Conservation (phyloP, 37 sponge, comb jelly and placozoan genomes). For the Chondrilla cf. caribensis region DNA sequence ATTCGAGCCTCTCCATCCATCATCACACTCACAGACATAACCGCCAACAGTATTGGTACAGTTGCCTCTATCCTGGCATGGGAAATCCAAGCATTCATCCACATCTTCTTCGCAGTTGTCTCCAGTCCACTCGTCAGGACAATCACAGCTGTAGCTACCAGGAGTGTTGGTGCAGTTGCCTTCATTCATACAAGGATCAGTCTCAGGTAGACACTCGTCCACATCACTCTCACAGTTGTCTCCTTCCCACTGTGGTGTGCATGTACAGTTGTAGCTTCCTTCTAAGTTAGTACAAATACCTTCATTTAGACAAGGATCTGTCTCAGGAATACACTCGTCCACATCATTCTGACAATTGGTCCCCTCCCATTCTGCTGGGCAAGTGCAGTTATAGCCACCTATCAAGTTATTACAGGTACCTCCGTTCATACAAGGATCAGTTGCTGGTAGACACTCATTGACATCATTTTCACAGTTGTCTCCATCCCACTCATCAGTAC, state of each 20-base stretch:
- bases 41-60: constrained; percentile 23
- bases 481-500: constrained; percentile 36
- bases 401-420: constrained; percentile 49
- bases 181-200: background rate
- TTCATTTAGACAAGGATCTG: background rate
- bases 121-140: background rate
- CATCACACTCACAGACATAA: constrained; percentile 4
- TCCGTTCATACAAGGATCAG: constrained; percentile 53
- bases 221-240: background rate
- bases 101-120: constrained; percentile 15
- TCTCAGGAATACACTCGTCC: background rate
- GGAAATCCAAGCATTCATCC: background rate
- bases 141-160: background rate
- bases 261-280: background rate
- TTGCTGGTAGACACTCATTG: constrained; percentile 18
- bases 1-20: constrained; percentile 13
- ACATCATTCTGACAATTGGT: constrained; percentile 20
- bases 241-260: background rate
- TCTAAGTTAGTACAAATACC: background rate
- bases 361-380: constrained; percentile 40
- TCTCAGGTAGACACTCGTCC: background rate
- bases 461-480: constrained; percentile 30
- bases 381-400: constrained; percentile 39
- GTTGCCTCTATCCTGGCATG: constrained; percentile 5
- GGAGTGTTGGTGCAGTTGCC: background rate